Evolutionary conservation across 1,140 invertebrate species (phyloP).

Genomic region (Lepidostoma basale): DNA sequence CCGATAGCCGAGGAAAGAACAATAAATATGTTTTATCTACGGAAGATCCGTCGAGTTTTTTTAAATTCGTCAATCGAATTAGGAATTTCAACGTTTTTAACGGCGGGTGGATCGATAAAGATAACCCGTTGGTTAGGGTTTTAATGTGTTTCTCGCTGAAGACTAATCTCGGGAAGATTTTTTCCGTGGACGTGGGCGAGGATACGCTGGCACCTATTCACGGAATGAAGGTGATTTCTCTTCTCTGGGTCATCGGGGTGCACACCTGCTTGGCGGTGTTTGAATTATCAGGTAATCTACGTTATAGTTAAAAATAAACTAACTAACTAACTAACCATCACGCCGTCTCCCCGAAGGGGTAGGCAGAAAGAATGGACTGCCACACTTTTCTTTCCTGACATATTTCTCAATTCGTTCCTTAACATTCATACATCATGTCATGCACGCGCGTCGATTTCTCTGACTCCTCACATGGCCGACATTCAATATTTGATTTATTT

Average conservation of each 20-base stretch:
- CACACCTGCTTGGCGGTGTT: constrained; percentile 54
- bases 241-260: constrained; percentile 55
- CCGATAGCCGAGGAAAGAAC: constrained; percentile 9
- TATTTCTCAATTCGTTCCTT: too few species aligned
- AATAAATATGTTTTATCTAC: constrained; percentile 33
- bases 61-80: constrained; percentile 4
- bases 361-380: too few species aligned
- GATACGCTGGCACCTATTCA: constrained; percentile 56
- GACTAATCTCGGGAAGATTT: constrained; percentile 45
- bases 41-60: constrained; percentile 7
- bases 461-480: too few species aligned
- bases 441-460: too few species aligned
- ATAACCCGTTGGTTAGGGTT: constrained; percentile 23
- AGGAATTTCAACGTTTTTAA: constrained; percentile 14
- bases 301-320: too few species aligned
- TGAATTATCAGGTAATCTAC: constrained; percentile 54
- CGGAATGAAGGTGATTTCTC: constrained; percentile 53
- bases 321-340: too few species aligned
- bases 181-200: constrained; percentile 47
- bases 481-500: too few species aligned
- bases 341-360: too few species aligned
- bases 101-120: constrained; percentile 21
- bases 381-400: too few species aligned
- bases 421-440: too few species aligned
- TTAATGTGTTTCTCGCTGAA: constrained; percentile 45